phyloP scores from a whole-genome alignment of 2,888 invertebrate species.

The Yponomeuta cagnagella region DNA sequence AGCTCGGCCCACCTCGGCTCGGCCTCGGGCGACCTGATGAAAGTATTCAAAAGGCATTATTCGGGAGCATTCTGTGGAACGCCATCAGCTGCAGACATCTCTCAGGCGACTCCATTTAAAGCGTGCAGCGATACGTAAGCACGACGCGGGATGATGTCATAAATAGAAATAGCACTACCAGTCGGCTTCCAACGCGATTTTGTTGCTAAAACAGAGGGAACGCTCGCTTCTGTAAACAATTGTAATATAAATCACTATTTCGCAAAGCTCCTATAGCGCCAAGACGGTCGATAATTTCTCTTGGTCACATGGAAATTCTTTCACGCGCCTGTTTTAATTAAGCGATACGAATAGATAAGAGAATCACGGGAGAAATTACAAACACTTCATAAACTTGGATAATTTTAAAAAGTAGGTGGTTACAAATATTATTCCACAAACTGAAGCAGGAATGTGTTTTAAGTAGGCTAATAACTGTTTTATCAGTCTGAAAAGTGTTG shows the following conservation, averaged over 20 bases:
- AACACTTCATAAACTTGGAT: neutral
- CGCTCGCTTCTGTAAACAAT: slow-evolving; percentile 24
- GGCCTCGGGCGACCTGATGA: slow-evolving; percentile 45
- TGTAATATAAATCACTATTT: slow-evolving; percentile 38
- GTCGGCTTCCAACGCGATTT: slow-evolving; percentile 51
- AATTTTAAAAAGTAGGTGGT: neutral
- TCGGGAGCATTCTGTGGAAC: slow-evolving; percentile 70
- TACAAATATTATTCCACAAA: neutral
- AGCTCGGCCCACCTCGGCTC: slow-evolving; percentile 47
- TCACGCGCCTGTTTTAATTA: neutral
- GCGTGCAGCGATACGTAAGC: slow-evolving; percentile 76
- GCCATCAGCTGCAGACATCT: slow-evolving; percentile 71
- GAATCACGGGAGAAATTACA: neutral
- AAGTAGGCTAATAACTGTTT: slow-evolving; percentile 2
- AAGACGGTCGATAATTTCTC: neutral
- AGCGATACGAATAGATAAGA: neutral
- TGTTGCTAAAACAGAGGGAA: slow-evolving; percentile 54
- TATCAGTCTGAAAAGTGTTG: slow-evolving; percentile 6
- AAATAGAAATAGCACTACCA: slow-evolving; percentile 74
- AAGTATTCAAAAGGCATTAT: slow-evolving; percentile 68
- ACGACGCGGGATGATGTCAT: slow-evolving; percentile 76
- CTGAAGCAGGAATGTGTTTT: neutral
- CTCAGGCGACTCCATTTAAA: slow-evolving; percentile 74
- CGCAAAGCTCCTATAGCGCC: neutral
- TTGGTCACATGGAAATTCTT: neutral